phyloP scores from a whole-genome alignment of 1,140 invertebrate genomes.

The Drosophila kurseongensis region DNA sequence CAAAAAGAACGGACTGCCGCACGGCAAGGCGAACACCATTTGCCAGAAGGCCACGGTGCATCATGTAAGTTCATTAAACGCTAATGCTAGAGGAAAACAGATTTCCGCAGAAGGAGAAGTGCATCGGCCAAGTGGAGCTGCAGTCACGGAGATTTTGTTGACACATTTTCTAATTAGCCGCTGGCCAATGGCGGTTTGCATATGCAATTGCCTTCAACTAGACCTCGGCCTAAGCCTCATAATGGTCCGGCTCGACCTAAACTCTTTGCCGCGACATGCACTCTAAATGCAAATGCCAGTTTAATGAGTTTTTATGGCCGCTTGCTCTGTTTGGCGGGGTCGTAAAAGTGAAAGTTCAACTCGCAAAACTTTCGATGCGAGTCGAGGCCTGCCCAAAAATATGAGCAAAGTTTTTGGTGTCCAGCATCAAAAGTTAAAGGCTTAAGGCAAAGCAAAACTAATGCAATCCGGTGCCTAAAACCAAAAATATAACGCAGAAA shows the following conservation, averaged over 20 bases:
- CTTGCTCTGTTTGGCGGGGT: slow-evolving; percentile 2
- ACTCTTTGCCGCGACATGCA: slow-evolving; percentile 57
- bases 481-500: neutral
- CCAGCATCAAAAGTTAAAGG: neutral
- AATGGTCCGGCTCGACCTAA: slow-evolving; percentile 29
- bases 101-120: slow-evolving; percentile 7
- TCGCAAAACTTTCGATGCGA: slow-evolving; percentile 41
- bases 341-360: slow-evolving; percentile 64
- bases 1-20: slow-evolving; percentile 83
- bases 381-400: slow-evolving; percentile 52
- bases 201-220: slow-evolving; percentile 61
- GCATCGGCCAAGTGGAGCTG: slow-evolving; percentile 39
- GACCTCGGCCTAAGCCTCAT: slow-evolving; percentile 5
- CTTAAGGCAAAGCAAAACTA: slow-evolving; percentile 33
- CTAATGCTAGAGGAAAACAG: slow-evolving; percentile 14
- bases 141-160: slow-evolving; percentile 43
- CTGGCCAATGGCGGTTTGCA: slow-evolving; percentile 56
- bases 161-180: slow-evolving; percentile 72
- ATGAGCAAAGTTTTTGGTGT: slow-evolving; percentile 62
- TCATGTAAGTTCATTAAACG: slow-evolving; percentile 84
- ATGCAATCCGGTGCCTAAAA: slow-evolving; percentile 14
- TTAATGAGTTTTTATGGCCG: slow-evolving; percentile 77
- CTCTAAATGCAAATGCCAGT: slow-evolving; percentile 80
- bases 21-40: slow-evolving; percentile 83
- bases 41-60: slow-evolving; percentile 84